Conservation (phyloP, 2,888 invertebrate species). For the Helobdella robusta region DNA sequence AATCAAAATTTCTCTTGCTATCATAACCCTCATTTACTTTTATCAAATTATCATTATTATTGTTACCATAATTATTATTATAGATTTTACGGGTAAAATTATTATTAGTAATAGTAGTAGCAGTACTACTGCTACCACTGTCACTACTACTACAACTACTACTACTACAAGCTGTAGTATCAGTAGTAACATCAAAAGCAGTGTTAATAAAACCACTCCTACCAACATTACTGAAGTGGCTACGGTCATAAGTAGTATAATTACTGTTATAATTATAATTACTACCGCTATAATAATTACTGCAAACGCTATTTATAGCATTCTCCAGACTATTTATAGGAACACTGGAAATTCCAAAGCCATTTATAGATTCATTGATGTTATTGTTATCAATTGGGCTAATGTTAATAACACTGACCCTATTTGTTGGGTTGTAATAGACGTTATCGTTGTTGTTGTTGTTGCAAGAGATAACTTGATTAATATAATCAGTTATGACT, state of each 20-base stretch:
- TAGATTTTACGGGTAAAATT: not conserved
- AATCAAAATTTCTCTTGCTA: not conserved
- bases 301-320: not conserved
- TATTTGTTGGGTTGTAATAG: too few relatives aligned
- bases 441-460: too few relatives aligned
- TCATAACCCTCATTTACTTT: not conserved
- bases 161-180: constrained; percentile 4
- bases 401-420: constrained; percentile 9
- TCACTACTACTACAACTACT: constrained; percentile 12
- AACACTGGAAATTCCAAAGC: not conserved
- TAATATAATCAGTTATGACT: too few relatives aligned
- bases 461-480: too few relatives aligned
- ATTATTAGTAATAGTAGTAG: not conserved
- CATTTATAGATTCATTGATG: not conserved
- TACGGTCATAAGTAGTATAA: not conserved
- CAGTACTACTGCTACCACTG: constrained; percentile 6
- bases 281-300: constrained; percentile 5
- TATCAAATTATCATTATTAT: too few relatives aligned
- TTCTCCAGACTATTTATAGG: constrained; percentile 2
- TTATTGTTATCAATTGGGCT: not conserved
- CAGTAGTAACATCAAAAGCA: not conserved
- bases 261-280: not conserved
- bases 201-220: constrained; percentile 7
- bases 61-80: not conserved
- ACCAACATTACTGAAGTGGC: not conserved